Evolutionary conservation across 2,888 invertebrate species (phyloP), one percentile per base, ranked within the genome.

Genomic region (Augiades crinisus): DNA sequence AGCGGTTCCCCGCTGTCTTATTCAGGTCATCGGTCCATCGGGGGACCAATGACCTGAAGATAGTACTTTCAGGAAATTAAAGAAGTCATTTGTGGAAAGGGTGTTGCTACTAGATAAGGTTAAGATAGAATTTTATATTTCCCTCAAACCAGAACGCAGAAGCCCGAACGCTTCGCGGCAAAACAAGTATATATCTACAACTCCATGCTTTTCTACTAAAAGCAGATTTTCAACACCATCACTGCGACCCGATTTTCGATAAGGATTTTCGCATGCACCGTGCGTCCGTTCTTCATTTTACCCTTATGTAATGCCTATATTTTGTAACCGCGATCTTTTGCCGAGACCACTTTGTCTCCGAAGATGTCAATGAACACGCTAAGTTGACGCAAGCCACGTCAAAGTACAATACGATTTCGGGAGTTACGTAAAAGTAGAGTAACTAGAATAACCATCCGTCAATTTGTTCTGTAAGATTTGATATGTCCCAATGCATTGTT

Each of bases 231-330:
- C n/a, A n/a, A n/a, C n/a, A n/a, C n/a, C n/a, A n/a, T 19, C 19
- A 19, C n/a, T 8, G 6, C 3, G n/a, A 24, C 24, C 22, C 7
- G 24, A n/a, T 24, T 24, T n/a, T n/a, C n/a, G n/a, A n/a, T 2
- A 17, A 24, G 21, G 46, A 51, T 54, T 44, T 68, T 67, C 55
- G 56, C 58, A 72, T 75, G 71, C 76, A 64, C 53, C 54, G 43
- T 61, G 59, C 70, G 64, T 70, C 60, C 66, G 70, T 72, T 64
- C 62, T 63, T 72, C 68, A 69, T 71, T 61, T 64, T 60, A 58
- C 17, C 52, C 56, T 78, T 75, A 66, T 67, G 67, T 61, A 40
- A 33, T 21, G 16, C 3, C 10, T 17, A 21, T 7, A 16, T 34
- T 49, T 40, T 40, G 40, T 33, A 33, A 34, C 41, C 5, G 16